Base-by-base conservation (phyloP, 2,797 vertebrate genomes). In the Anomalospiza imberbis region DNA sequence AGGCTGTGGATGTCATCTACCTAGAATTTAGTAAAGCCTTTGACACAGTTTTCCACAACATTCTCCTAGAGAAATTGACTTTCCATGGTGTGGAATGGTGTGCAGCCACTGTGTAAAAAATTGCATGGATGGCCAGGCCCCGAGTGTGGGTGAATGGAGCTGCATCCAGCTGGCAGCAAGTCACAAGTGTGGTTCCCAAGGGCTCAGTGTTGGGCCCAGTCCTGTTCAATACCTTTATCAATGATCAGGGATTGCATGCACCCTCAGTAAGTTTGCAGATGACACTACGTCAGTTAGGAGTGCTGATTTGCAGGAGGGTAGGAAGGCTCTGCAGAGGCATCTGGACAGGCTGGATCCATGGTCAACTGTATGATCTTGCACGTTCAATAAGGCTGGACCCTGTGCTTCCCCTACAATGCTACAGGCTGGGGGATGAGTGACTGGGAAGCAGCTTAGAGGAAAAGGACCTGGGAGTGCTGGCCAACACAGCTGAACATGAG, bases 321-420 rank as follows among this genome's bases (percentile, higher is more conserved):
- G 31, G 34, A 62, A 42, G 14, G 57, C 34, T 63, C 57, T 63
- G 57, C 31, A 48, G 26, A 34, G 20, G 48, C 34, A 71, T 48
- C 42, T 55, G 34, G 20, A 20, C 14, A 48, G 48, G 57, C 31
- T 48, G 17, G 34, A 54, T 47, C 48, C 9, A 10, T 14, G n/a
- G 19, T 20, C 7, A 4, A 0, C 13, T 20, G 8, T 6, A 13
- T 12, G 47, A 45, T 9, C 28, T 51, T 29, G 50, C 10, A 5
- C 7, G 5, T 28, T 32, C 14, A 36, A 3, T 3, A 18, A 32
- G 14, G 32, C 9, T 32, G 32, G 44, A 34, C 55, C 20, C 34
- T 0, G 2, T 13, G 4, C 15, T 45, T n/a, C 8, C 13, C 15
- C 19, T 51, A 21, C 32, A 75, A 54, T 13, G n/a, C 28, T 38